These are phyloP conservation scores for Sebastes iracundus DNA, from an alignment of 2,797 vertebrate genomes.

Conservation along the genomic window DNA sequence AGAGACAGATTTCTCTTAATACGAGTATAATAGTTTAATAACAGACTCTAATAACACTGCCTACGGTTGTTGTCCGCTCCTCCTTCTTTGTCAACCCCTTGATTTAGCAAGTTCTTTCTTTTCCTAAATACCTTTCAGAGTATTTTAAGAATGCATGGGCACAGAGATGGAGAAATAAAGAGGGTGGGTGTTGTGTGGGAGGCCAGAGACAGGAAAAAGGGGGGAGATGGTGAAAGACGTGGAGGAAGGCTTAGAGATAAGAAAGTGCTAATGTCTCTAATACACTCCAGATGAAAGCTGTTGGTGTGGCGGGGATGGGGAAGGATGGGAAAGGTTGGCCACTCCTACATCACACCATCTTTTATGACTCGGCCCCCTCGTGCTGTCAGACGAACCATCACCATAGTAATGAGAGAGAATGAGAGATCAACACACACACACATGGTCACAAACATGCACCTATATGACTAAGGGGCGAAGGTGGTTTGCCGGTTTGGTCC, in stretches of 20 bases:
- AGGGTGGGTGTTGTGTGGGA: slow-evolving; percentile 17
- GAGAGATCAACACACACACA: slow-evolving; percentile 10
- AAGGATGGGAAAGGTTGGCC: slow-evolving; percentile 39
- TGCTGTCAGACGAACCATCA: slow-evolving; percentile 1
- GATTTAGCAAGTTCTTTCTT: neutral
- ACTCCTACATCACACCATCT: slow-evolving; percentile 48
- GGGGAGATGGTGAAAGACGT: slow-evolving; percentile 48
- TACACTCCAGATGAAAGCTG: slow-evolving; percentile 63
- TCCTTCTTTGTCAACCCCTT: neutral
- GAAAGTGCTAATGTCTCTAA: slow-evolving; percentile 68
- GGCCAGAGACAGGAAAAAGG: slow-evolving; percentile 8
- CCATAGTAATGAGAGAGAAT: slow-evolving; percentile 27
- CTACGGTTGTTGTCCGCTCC: neutral
- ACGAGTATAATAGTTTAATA: slow-evolving; percentile 32
- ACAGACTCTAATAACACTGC: neutral
- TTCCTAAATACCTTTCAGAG: neutral
- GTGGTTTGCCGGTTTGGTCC: neutral
- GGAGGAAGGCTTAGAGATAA: slow-evolving; percentile 62
- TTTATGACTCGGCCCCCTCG: neutral
- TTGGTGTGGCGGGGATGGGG: neutral
- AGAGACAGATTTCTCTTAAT: slow-evolving; percentile 52
- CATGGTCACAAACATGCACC: neutral
- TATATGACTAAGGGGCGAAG: neutral
- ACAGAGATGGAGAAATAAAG: slow-evolving; percentile 14
- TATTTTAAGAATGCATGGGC: slow-evolving; percentile 4